Percentiles rank a stretch among this genome's conserved stretches.
phyloP scores from a whole-genome alignment of 1,140 invertebrate species.

The Atopsyche davidsoni region DNA sequence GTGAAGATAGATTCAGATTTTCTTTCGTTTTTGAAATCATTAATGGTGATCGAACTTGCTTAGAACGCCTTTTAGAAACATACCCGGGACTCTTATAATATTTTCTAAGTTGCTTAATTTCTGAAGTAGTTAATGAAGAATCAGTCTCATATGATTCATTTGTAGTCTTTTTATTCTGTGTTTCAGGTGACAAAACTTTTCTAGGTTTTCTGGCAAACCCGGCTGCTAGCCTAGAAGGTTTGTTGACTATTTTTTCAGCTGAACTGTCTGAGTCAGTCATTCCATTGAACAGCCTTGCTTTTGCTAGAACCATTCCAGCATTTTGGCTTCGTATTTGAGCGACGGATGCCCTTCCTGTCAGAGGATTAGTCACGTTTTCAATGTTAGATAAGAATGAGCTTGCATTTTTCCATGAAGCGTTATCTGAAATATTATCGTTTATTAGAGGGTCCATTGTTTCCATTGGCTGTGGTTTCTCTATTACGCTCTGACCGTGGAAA shows the following conservation, averaged over 20 bases:
- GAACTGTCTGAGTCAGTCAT: slow-evolving; percentile 33
- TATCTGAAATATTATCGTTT: slow-evolving; percentile 8
- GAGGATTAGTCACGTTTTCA: slow-evolving; percentile 19
- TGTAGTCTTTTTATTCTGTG: slow-evolving; percentile 4
- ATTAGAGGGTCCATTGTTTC: slow-evolving; percentile 3
- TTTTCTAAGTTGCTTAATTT: slow-evolving; percentile 17
- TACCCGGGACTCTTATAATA: slow-evolving; percentile 24
- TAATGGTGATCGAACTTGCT: slow-evolving; percentile 16
- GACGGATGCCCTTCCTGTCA: slow-evolving; percentile 51
- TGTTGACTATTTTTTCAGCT: slow-evolving; percentile 21
- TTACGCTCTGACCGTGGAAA: slow-evolving; percentile 20
- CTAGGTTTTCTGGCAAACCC: slow-evolving; percentile 28
- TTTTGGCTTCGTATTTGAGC: slow-evolving; percentile 57
- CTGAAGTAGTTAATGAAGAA: slow-evolving; percentile 5
- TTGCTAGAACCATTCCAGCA: slow-evolving; percentile 62
- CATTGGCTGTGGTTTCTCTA: slow-evolving; percentile 9
- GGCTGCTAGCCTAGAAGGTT: slow-evolving; percentile 9
- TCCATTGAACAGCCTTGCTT: slow-evolving; percentile 58
- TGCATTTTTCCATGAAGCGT: slow-evolving; percentile 20
- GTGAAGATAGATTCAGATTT: slow-evolving; percentile 25
- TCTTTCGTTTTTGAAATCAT: slow-evolving; percentile 22
- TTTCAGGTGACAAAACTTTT: slow-evolving; percentile 9
- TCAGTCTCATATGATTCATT: slow-evolving; percentile 15
- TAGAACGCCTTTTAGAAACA: slow-evolving; percentile 24
- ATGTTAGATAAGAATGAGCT: slow-evolving; percentile 16